Percentiles rank a stretch among this genome's conserved stretches.
Evolutionary conservation across 2,888 invertebrate species (phyloP).

Genomic region (Aphidoletes aphidimyza): DNA sequence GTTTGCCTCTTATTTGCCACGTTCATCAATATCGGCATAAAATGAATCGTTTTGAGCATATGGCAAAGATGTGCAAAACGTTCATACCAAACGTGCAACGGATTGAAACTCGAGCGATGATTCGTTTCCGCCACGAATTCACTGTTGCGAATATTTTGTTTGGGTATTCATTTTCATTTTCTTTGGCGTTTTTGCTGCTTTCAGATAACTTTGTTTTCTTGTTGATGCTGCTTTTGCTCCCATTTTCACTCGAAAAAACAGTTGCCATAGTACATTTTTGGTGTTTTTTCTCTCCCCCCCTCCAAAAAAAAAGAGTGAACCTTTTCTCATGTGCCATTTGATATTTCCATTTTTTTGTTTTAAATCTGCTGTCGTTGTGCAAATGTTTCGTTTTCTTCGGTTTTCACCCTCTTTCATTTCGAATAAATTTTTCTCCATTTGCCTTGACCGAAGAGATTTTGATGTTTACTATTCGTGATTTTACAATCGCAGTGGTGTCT

Average conservation of each 20-base stretch:
- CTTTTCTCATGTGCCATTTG: not conserved
- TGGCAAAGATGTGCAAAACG: not conserved
- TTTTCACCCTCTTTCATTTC: not conserved
- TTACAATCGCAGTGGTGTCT: not conserved
- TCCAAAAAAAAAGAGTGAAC: not conserved
- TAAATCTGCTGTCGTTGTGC: not conserved
- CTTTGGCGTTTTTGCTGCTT: not conserved
- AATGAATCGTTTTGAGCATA: not conserved
- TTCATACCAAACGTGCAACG: not conserved
- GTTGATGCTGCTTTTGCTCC: not conserved
- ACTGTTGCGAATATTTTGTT: not conserved
- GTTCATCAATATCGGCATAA: not conserved
- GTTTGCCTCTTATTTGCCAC: too few relatives aligned
- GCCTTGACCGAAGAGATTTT: not conserved
- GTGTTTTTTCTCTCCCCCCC: not conserved
- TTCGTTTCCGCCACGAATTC: not conserved
- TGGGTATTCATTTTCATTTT: not conserved
- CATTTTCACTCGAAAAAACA: not conserved
- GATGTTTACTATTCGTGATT: slow-evolving; percentile 24
- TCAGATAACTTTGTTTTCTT: slow-evolving; percentile 4
- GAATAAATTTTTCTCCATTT: not conserved
- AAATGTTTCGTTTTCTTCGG: not conserved
- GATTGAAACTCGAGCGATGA: not conserved
- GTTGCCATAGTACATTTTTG: not conserved
- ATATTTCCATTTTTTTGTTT: not conserved